Evolutionary conservation across 2,797 vertebrate species (phyloP).

Genomic region (Esox masquinongy): DNA sequence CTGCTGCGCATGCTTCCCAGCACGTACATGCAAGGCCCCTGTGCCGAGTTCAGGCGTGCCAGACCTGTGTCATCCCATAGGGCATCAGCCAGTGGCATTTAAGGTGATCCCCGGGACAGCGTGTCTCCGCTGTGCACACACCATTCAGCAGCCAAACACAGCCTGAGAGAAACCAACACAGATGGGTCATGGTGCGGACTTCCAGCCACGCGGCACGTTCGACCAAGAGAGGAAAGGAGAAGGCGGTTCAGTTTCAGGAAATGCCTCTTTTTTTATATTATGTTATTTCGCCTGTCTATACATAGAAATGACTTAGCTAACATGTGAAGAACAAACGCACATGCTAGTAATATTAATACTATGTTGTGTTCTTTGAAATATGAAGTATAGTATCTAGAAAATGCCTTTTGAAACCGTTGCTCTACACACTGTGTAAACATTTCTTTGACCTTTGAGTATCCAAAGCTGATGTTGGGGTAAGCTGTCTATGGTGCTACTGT

Average conservation of each 20-base stretch:
- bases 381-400: background rate
- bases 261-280: background rate
- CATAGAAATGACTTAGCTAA: background rate
- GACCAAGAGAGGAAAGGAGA: background rate
- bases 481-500: background rate
- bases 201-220: background rate
- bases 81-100: background rate
- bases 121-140: background rate
- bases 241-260: background rate
- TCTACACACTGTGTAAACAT: background rate
- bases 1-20: background rate
- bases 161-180: background rate
- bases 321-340: background rate
- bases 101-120: background rate
- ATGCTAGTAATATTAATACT: too few species aligned
- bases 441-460: constrained; percentile 8
- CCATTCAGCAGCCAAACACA: background rate
- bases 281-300: background rate
- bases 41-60: background rate
- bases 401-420: background rate
- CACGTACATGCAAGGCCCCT: background rate
- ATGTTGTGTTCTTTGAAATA: background rate
- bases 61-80: background rate
- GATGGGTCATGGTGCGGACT: background rate
- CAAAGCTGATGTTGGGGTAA: background rate